phyloP scores from a whole-genome alignment of 2,888 invertebrate genomes.

The Pteria penguin region DNA sequence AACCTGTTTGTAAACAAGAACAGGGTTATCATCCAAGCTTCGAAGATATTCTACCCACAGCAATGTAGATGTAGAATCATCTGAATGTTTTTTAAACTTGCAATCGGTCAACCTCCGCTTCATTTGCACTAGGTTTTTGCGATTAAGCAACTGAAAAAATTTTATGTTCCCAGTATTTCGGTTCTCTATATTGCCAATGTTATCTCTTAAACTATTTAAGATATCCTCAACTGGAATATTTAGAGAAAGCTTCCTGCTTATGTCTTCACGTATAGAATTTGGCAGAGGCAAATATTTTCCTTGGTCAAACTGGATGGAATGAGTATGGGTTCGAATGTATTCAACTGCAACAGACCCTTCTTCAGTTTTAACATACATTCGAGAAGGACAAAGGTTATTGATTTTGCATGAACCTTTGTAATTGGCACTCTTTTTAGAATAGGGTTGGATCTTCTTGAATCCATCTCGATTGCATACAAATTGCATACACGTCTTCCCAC shows the following conservation, averaged over 20 bases:
- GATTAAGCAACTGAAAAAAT: no score
- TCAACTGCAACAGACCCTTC: not conserved
- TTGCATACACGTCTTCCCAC: no score
- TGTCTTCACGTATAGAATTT: not conserved
- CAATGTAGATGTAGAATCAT: no score
- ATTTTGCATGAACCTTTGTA: not conserved
- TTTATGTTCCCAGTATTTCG: no score
- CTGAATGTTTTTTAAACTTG: no score
- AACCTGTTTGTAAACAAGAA: no score
- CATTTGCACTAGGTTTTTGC: no score
- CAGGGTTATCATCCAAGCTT: no score
- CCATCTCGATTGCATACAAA: slow-evolving; percentile 1
- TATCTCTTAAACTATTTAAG: no score
- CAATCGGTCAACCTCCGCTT: no score
- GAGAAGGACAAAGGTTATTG: not conserved
- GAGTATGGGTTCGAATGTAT: not conserved
- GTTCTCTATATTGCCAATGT: no score
- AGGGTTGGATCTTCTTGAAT: not conserved
- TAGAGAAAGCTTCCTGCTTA: not conserved
- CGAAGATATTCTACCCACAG: no score
- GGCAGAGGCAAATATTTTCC: not conserved
- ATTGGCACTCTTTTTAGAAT: not conserved
- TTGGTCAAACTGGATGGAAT: not conserved
- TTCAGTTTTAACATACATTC: not conserved
- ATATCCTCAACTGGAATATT: not conserved